Percentiles rank a stretch among this genome's conserved stretches.
Conservation (phyloP, 2,888 invertebrate species). For the Drosophila quinaria region DNA sequence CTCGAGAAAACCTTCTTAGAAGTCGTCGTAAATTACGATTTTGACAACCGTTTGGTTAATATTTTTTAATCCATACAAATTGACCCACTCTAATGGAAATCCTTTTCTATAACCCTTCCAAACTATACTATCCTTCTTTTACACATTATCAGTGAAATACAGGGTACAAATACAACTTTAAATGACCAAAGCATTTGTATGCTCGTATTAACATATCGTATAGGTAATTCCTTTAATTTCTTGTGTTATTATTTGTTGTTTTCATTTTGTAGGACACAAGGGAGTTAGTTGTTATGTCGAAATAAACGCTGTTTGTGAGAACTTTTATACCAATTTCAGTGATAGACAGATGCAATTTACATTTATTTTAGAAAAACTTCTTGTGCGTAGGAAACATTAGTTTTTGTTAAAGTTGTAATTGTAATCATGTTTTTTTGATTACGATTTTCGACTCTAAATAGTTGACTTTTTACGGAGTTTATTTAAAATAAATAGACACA, state of each 20-base stretch:
- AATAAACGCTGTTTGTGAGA: not conserved
- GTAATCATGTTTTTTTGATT: too few relatives aligned
- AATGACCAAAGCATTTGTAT: constrained; percentile 1
- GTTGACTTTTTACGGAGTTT: constrained; percentile 14
- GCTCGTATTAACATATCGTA: constrained; percentile 7
- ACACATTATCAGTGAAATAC: not conserved
- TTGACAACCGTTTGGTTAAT: too few relatives aligned
- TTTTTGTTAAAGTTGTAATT: not conserved
- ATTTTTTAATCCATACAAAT: too few relatives aligned
- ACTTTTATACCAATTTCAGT: not conserved
- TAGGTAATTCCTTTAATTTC: constrained; percentile 13
- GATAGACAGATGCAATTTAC: not conserved
- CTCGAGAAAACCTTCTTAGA: too few relatives aligned
- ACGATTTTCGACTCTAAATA: not conserved
- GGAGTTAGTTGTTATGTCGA: not conserved
- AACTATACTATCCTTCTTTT: not conserved
- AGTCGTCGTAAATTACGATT: too few relatives aligned
- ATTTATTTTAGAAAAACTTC: not conserved
- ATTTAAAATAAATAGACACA: constrained; percentile 12
- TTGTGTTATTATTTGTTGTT: constrained; percentile 8
- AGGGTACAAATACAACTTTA: constrained; percentile 2
- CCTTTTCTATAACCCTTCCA: too few relatives aligned
- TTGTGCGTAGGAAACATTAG: not conserved
- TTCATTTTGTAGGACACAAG: not conserved
- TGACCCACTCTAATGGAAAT: too few relatives aligned